phyloP scores from a whole-genome alignment of 2,113 vertebrate genomes.

The Pseudorectes ferrugineus region DNA sequence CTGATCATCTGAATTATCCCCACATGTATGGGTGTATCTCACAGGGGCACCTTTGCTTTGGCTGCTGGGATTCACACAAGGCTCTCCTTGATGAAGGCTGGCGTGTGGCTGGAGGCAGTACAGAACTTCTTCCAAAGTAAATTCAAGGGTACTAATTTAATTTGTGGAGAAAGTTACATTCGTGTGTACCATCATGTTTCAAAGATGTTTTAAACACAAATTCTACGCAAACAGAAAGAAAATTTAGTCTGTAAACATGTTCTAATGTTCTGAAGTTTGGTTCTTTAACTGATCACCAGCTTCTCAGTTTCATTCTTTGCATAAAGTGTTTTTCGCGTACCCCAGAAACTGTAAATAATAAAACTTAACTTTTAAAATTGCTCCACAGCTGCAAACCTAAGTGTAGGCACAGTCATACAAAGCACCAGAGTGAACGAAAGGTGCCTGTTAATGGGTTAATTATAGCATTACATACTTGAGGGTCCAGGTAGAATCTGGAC shows the following conservation, averaged over 20 bases:
- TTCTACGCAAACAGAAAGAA: neutral
- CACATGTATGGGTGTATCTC: fast-evolving
- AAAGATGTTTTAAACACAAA: neutral
- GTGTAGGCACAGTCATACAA: neutral
- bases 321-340: fast-evolving
- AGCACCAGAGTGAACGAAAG: neutral
- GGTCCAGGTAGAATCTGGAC: neutral
- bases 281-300: neutral
- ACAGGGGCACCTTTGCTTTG: neutral
- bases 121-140: neutral
- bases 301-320: neutral
- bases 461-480: neutral
- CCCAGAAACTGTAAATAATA: neutral
- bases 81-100: neutral
- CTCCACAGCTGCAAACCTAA: neutral
- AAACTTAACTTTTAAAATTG: neutral
- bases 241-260: neutral
- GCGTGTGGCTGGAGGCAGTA: fast-evolving
- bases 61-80: neutral
- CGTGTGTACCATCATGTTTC: neutral
- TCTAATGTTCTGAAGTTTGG: neutral
- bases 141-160: neutral
- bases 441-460: neutral
- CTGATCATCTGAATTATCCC: neutral
- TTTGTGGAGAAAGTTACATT: neutral